A percentile compares a stretch with the other conserved stretches of the same genome.
These are phyloP conservation scores for Iselma pallidipennis DNA, from an alignment of 2,888 invertebrate genomes.

Conservation along the genomic window DNA sequence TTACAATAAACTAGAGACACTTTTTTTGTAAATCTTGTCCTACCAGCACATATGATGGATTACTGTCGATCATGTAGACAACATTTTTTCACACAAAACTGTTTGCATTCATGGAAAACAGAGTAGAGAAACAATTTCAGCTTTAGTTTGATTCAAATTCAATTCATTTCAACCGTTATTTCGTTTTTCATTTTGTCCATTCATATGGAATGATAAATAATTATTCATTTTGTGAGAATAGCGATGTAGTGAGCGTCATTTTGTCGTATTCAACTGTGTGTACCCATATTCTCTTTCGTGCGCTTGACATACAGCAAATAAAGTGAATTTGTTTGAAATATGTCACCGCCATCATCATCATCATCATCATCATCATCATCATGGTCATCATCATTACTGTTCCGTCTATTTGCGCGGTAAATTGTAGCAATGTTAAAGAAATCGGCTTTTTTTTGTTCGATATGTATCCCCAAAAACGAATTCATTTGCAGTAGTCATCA, in stretches of 20 bases:
- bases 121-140: slow-evolving; percentile 9
- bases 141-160: slow-evolving; percentile 15
- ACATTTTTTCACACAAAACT: background rate
- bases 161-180: slow-evolving; percentile 10
- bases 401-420: background rate
- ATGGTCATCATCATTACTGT: background rate
- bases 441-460: background rate
- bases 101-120: slow-evolving; percentile 5
- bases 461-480: no score
- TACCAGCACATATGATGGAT: background rate
- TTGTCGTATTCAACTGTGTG: slow-evolving; percentile 20
- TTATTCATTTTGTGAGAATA: slow-evolving; percentile 33
- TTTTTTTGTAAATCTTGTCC: background rate
- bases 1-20: no score
- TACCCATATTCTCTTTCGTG: no score
- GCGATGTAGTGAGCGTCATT: slow-evolving; percentile 26
- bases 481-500: slow-evolving; percentile 18
- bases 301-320: slow-evolving; percentile 32
- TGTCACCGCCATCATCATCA: slow-evolving; percentile 12
- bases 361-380: background rate
- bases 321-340: slow-evolving; percentile 31
- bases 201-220: slow-evolving; percentile 16
- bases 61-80: background rate
- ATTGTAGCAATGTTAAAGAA: slow-evolving; percentile 3
- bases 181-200: slow-evolving; percentile 9